A percentile compares a stretch with the other conserved stretches of the same genome.
phyloP scores from a whole-genome alignment of 2,113 vertebrate genomes.

The Chunga burmeisteri region DNA sequence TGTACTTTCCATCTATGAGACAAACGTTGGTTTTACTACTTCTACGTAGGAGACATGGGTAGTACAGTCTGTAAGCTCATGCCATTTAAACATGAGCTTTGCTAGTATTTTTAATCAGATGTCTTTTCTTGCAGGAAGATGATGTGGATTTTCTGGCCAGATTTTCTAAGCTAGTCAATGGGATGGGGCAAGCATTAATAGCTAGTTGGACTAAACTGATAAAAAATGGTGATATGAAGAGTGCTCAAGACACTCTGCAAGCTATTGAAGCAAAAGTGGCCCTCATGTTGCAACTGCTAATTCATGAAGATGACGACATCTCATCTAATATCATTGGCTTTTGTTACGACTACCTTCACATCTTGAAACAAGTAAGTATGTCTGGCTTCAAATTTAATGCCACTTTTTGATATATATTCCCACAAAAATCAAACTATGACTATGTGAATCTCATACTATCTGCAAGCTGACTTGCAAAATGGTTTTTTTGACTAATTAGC shows the following conservation, averaged over 20 bases:
- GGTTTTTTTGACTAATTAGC: not conserved
- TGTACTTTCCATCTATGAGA: not conserved
- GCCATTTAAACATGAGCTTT: not conserved
- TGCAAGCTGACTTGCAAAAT: not conserved
- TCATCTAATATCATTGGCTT: slow-evolving; percentile 95
- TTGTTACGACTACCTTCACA: slow-evolving; percentile 98
- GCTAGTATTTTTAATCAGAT: not conserved
- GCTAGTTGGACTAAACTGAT: slow-evolving; percentile 93
- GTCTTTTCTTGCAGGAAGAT: slow-evolving; percentile 83
- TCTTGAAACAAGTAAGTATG: slow-evolving; percentile 90
- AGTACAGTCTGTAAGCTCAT: not conserved
- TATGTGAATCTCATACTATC: not conserved
- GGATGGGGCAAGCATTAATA: slow-evolving; percentile 98
- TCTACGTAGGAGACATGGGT: not conserved
- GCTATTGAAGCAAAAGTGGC: slow-evolving; percentile 91
- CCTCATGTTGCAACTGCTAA: slow-evolving; percentile 90
- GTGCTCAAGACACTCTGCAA: slow-evolving; percentile 84
- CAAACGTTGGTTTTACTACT: not conserved
- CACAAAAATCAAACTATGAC: too few relatives aligned
- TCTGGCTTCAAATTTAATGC: not conserved
- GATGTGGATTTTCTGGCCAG: slow-evolving; percentile 98
- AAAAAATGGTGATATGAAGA: slow-evolving; percentile 85
- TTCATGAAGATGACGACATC: slow-evolving; percentile 96
- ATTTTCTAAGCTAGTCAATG: slow-evolving; percentile 95
- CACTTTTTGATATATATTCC: not conserved